Percentiles rank a stretch among this genome's conserved stretches.
Evolutionary conservation across 2,797 vertebrate genomes (phyloP).

Genomic region (Odontamblyopus rebecca): DNA sequence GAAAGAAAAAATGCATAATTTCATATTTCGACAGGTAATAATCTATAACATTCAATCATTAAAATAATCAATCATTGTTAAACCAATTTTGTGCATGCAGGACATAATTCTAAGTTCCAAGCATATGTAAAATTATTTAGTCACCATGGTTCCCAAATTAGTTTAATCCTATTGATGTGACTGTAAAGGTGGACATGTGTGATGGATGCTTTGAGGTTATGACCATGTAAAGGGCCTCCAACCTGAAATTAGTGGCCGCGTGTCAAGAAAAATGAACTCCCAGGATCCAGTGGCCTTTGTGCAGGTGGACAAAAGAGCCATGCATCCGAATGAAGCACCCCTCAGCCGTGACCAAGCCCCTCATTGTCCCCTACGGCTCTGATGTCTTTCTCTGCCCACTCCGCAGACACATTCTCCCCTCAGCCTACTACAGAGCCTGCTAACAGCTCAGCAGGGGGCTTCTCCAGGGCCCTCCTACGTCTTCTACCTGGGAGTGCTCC

Average conservation of each 20-base stretch:
- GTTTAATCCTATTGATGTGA: not conserved
- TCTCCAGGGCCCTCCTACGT: conserved; percentile 11
- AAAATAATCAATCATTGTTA: too few relatives aligned
- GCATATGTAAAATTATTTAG: not conserved
- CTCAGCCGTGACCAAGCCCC: conserved; percentile 68
- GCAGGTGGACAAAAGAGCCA: conserved; percentile 72
- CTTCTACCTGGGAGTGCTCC: conserved; percentile 33
- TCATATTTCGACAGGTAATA: not conserved
- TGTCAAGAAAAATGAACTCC: conserved; percentile 75
- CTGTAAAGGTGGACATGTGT: conserved; percentile 24
- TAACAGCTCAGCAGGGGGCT: conserved; percentile 5
- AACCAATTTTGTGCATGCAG: not conserved
- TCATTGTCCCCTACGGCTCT: conserved; percentile 55
- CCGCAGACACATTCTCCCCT: conserved; percentile 39
- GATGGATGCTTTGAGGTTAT: conserved; percentile 54
- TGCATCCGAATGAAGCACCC: conserved; percentile 69
- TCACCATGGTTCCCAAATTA: not conserved
- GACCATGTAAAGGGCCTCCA: conserved; percentile 47
- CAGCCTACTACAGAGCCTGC: conserved; percentile 36
- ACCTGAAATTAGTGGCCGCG: conserved; percentile 68
- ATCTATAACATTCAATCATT: too few relatives aligned
- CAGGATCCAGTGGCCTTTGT: conserved; percentile 73
- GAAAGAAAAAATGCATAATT: not conserved
- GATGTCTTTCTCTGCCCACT: conserved; percentile 68
- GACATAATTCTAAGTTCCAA: not conserved